These are phyloP conservation scores for Piaya cayana DNA, from an alignment of 2,113 vertebrate species.

Conservation along the genomic window DNA sequence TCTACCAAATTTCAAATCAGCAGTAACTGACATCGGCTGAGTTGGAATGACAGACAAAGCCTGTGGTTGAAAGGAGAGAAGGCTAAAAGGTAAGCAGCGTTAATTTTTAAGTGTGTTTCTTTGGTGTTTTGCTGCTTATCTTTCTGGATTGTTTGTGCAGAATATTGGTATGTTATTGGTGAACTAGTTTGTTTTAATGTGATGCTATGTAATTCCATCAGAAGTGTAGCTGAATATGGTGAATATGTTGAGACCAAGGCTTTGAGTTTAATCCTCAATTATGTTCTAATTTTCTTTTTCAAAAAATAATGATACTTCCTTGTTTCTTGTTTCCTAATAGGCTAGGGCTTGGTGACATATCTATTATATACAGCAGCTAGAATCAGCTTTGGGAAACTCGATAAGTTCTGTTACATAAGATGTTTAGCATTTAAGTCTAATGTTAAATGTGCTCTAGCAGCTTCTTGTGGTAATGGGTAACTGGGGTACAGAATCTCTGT, in stretches of 20 bases:
- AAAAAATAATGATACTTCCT: background rate
- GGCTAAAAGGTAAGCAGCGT: background rate
- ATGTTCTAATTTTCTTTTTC: background rate
- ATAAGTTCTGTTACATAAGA: background rate
- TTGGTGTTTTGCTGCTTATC: background rate
- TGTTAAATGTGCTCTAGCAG: background rate
- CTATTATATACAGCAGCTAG: fast-evolving
- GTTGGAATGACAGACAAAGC: background rate
- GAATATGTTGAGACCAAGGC: background rate
- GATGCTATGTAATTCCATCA: background rate
- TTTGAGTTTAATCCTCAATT: background rate
- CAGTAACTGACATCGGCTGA: background rate
- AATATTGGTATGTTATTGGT: background rate
- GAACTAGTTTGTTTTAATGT: background rate
- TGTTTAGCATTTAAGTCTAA: background rate
- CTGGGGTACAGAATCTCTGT: background rate
- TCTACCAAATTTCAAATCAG: background rate
- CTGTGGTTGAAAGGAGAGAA: background rate
- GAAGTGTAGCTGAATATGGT: background rate
- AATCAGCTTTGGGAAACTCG: background rate
- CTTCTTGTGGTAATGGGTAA: background rate
- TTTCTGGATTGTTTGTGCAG: background rate
- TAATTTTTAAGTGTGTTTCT: background rate
- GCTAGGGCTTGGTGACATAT: background rate
- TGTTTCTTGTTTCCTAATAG: background rate